Percentiles rank a stretch among this genome's conserved stretches.
Evolutionary conservation across 1,140 invertebrate species (phyloP).

Genomic region (Oncopodura yosiiana): DNA sequence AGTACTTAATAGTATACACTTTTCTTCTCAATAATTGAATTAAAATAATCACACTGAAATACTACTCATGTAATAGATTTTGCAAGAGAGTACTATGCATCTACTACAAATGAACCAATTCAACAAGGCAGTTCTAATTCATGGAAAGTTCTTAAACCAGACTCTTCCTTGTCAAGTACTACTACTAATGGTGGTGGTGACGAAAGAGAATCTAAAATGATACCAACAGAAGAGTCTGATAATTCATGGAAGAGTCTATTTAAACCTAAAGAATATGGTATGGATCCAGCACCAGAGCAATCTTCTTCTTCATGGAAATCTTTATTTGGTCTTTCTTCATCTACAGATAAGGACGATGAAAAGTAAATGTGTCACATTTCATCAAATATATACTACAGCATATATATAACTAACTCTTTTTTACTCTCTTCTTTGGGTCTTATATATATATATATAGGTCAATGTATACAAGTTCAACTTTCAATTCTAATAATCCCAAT

Average conservation of each 20-base stretch:
- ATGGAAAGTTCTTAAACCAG: neutral
- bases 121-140: neutral
- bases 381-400: too few relatives aligned
- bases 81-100: slow-evolving; percentile 27
- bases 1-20: too few relatives aligned
- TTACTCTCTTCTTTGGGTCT: too few relatives aligned
- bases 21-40: too few relatives aligned
- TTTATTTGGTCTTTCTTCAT: slow-evolving; percentile 8
- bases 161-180: neutral
- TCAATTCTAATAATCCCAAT: neutral
- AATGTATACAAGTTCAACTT: too few relatives aligned
- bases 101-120: slow-evolving; percentile 8
- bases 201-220: neutral
- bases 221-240: neutral
- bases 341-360: neutral
- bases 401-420: too few relatives aligned
- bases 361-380: neutral
- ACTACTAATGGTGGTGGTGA: neutral
- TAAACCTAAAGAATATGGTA: neutral
- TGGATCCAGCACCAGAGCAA: neutral
- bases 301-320: slow-evolving; percentile 2
- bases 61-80: too few relatives aligned
- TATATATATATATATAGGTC: too few relatives aligned
- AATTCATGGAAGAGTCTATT: neutral
- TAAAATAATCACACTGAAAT: too few relatives aligned